Evolutionary conservation across 2,888 invertebrate species (phyloP), one percentile per base, ranked within the genome.

Genomic region (Margaritifera margaritifera): DNA sequence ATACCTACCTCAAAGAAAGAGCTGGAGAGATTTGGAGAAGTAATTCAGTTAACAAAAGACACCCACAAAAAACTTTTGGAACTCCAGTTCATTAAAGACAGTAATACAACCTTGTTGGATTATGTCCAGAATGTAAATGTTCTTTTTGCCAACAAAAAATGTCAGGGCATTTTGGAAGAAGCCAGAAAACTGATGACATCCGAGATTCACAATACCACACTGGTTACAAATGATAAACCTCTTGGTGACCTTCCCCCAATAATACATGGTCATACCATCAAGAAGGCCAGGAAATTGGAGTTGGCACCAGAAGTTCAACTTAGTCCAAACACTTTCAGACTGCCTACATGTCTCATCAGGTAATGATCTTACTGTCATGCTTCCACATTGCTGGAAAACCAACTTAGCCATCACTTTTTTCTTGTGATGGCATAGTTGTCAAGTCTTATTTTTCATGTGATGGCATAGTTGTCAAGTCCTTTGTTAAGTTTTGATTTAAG

Each of bases 1-100:
- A 93, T 96, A 83, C 96, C 96, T 0, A 93, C 93, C 75, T 94
- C 93, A 63, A 93, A 93, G 77, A 92, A 92, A 66, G 95, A 94
- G 75, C 90, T 95, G 71, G 92, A 93, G 77, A 91, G 90, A 24
- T 96, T 94, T 79, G 90, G 91, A 5, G 90, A 90, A 31, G 92
- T 95, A 1, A 92, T 94, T 27, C 89, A 91, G 4, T 92, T 93
- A 80, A 94, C 94, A 54, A 89, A 92, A 71, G 89, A 92, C 62
- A 94, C 96, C 74, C 94, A 96, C 86, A 88, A 91, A 60, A 92
- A 92, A 71, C 90, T 96, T 52, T 88, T 92, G 3, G 88, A 91
- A 58, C 90, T 93, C 60, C 77, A 80, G 25, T 86, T 89, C 64
- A 77, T 89, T 6, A 52, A 75, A 1, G 58, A 67, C 5, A 76